Evolutionary conservation across 2,888 invertebrate species (phyloP).

Genomic region (Synanthedon vespiformis): DNA sequence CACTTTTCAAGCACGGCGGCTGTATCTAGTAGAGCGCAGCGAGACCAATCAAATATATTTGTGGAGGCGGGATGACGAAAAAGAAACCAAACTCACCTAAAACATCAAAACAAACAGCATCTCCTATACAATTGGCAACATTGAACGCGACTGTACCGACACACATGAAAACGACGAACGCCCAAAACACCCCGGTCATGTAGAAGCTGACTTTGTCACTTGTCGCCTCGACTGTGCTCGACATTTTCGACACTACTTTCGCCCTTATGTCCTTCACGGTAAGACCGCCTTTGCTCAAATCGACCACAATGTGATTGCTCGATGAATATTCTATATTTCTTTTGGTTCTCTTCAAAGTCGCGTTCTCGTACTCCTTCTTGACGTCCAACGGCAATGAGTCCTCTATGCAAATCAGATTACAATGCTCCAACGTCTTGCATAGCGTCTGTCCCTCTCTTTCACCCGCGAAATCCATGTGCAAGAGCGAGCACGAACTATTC

Average conservation of each 20-base stretch:
- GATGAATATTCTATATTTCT: conserved; percentile 12
- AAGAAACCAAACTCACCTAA: conserved; percentile 68
- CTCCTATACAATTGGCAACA: conserved; percentile 87
- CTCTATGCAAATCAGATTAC: conserved; percentile 43
- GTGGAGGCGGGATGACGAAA: no score
- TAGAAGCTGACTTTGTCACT: conserved; percentile 51
- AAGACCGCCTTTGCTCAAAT: conserved; percentile 10
- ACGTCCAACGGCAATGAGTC: conserved; percentile 6
- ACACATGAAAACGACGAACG: conserved; percentile 78
- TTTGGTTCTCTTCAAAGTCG: conserved; percentile 12
- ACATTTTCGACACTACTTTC: conserved; percentile 9
- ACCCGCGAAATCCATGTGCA: conserved; percentile 38
- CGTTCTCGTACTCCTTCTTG: conserved; percentile 3
- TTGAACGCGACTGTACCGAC: conserved; percentile 84
- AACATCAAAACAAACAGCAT: conserved; percentile 91
- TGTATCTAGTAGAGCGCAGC: no score
- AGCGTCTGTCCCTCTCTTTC: conserved; percentile 27
- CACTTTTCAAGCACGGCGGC: no score
- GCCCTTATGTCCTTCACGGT: conserved; percentile 6
- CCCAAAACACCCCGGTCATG: conserved; percentile 76
- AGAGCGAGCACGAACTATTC: conserved; percentile 38
- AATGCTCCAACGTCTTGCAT: conserved; percentile 34
- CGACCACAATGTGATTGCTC: conserved; percentile 3
- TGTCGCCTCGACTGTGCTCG: conserved; percentile 3
- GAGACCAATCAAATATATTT: no score